These are phyloP conservation scores for Halcyon badia DNA, from an alignment of 2,797 vertebrate genomes.

Conservation along the genomic window DNA sequence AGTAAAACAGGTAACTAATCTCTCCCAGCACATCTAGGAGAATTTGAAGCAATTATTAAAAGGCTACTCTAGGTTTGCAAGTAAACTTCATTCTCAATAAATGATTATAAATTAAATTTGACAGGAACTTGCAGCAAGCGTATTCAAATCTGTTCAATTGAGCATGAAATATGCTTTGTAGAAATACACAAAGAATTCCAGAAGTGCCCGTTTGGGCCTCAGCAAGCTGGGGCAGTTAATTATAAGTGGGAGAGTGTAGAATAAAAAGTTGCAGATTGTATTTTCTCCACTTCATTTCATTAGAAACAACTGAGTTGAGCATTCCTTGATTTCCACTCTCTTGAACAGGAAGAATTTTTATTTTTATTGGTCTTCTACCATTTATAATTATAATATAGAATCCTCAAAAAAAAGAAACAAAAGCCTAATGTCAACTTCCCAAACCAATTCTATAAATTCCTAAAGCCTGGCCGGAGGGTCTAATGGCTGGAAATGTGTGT, in stretches of 20 bases:
- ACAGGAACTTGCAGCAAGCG: conserved; percentile 52
- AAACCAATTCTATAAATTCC: conserved; percentile 48
- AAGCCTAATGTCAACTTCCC: conserved; percentile 59
- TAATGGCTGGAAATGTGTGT: conserved; percentile 63
- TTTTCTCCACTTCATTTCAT: conserved; percentile 57
- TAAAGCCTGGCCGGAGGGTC: conserved; percentile 43
- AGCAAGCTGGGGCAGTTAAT: conserved; percentile 53
- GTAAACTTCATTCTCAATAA: conserved; percentile 21
- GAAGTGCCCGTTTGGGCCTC: conserved; percentile 47
- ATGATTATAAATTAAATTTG: conserved; percentile 49
- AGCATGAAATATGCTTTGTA: conserved; percentile 63
- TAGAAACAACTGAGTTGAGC: conserved; percentile 2
- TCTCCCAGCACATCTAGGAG: not conserved
- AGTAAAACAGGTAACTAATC: not conserved
- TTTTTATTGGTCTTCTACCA: not conserved
- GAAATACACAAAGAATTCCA: conserved; percentile 60
- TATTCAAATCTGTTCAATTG: conserved; percentile 73
- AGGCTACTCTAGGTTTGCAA: conserved; percentile 45
- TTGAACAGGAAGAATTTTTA: not conserved
- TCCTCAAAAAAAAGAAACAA: conserved; percentile 7
- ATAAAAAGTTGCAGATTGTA: conserved; percentile 39
- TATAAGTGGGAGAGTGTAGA: conserved; percentile 28
- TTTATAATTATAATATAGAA: conserved; percentile 10
- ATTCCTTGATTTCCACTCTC: conserved; percentile 19
- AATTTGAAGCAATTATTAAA: conserved; percentile 13